A percentile compares a stretch with the other conserved stretches of the same genome.
Conservation (phyloP, 2,888 invertebrate genomes). For the Chromoteleia sp. region DNA sequence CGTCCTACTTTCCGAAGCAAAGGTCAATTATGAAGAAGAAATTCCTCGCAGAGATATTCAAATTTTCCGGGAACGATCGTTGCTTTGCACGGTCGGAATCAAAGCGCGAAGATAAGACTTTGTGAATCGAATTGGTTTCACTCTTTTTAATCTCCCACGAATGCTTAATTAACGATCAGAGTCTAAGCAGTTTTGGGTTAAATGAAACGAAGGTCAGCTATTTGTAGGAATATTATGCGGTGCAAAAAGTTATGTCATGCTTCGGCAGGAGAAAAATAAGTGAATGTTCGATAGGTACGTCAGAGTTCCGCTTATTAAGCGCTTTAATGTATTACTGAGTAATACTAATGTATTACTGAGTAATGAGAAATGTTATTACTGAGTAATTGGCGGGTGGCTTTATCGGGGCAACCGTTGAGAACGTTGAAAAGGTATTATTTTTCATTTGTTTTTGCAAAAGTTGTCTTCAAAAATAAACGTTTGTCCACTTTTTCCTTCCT, state of each 20-base stretch:
- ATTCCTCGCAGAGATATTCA: too few relatives aligned
- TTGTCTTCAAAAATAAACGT: conserved; percentile 20
- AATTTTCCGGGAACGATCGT: too few relatives aligned
- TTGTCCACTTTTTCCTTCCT: neutral
- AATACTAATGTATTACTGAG: too few relatives aligned
- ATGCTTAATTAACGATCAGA: conserved; percentile 23
- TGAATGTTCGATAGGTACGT: conserved; percentile 12
- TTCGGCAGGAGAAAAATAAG: conserved; percentile 14
- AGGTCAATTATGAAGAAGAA: too few relatives aligned
- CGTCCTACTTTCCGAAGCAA: too few relatives aligned
- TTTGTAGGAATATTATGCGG: conserved; percentile 7
- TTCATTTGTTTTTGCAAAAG: neutral
- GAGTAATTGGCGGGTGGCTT: conserved; percentile 25
- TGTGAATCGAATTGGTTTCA: too few relatives aligned
- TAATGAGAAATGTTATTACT: conserved; percentile 27
- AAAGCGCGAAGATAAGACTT: too few relatives aligned
- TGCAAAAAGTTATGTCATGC: conserved; percentile 5
- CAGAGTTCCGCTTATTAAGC: conserved; percentile 16
- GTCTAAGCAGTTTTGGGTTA: conserved; percentile 25
- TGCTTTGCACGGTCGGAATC: too few relatives aligned
- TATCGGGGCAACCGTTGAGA: conserved; percentile 7
- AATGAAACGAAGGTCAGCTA: conserved; percentile 23
- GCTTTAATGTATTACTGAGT: conserved; percentile 26
- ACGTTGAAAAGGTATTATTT: neutral
- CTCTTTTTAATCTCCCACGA: too few relatives aligned